phyloP scores from a whole-genome alignment of 2,113 vertebrate species.

The Arizona elegans region DNA sequence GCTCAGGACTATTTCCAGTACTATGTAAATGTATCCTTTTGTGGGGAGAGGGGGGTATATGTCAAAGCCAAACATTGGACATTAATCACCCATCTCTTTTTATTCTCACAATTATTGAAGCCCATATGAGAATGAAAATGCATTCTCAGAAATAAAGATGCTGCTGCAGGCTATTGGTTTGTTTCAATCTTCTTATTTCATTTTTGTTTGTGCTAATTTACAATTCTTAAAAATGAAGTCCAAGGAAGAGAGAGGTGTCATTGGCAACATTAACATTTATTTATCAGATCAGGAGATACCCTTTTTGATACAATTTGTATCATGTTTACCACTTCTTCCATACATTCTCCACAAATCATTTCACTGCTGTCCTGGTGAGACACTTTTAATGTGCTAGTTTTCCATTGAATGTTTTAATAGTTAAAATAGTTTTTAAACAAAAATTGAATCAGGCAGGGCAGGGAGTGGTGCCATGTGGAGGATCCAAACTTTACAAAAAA shows the following conservation, averaged over 20 bases:
- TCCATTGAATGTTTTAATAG: neutral
- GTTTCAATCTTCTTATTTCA: neutral
- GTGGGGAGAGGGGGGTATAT: neutral
- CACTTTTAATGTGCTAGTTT: neutral
- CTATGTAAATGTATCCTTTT: neutral
- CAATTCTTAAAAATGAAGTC: neutral
- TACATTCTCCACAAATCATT: neutral
- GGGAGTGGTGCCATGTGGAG: neutral
- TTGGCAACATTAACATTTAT: neutral
- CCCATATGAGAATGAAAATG: neutral
- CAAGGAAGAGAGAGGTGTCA: neutral
- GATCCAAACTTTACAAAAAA: neutral
- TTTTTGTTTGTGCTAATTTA: neutral
- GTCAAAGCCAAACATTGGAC: neutral
- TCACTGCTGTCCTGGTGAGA: neutral
- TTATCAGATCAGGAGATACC: neutral
- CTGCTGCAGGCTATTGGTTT: neutral
- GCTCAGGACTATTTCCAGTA: neutral
- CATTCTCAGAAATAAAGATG: neutral
- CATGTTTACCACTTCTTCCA: neutral
- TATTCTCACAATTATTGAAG: neutral
- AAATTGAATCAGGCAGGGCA: neutral
- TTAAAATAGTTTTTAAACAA: neutral
- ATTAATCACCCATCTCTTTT: neutral
- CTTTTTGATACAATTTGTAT: neutral